Base-by-base conservation (phyloP, 2,888 invertebrate species). In the Eugnorisma glareosa region DNA sequence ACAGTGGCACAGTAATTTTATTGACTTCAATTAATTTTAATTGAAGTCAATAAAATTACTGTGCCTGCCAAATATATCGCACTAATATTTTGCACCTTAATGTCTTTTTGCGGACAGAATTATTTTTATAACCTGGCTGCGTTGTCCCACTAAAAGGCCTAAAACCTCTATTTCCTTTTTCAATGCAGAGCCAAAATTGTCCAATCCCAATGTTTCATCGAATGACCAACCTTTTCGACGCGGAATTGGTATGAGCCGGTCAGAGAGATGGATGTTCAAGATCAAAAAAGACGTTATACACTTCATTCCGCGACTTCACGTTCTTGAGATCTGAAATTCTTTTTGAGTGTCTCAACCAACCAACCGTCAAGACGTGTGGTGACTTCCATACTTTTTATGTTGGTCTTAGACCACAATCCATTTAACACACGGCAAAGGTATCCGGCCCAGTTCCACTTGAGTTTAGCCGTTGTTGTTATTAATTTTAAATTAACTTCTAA, bases 401-500 rank as follows among this genome's bases (percentile, higher is more conserved):
- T 6, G 18, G 45, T 18, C 18, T 45, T 45, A 18, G 7, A 45
- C 45, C 18, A 45, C 45, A 45, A 37, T 37, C 37, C 6, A 45
- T 45, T 2, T 6, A n/a, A n/a, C n/a, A n/a, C n/a, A n/a, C n/a
- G 45, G 45, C 18, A 10, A 45, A 18, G 15, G 45, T 45, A 45
- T 45, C 18, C 10, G 45, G 45, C 45, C 5, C 18, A 1, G 6
- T 18, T 1, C 18, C 45, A 45, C 45, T 45, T 45, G 45, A 45
- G 18, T 0, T 45, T 45, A 2, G 35, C 35, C 4, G 45, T 45
- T 45, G 21, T n/a, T n/a, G n/a, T n/a, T n/a, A n/a, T 37, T 28
- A 70, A 67, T 73, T 35, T 67, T 13, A 37, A 73, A 77, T 73
- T 73, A 63, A 70, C 80, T 67, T 64, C 63, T n/a, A 59, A 75